phyloP scores from a whole-genome alignment of 2,888 invertebrate genomes.

The Hypomecis atomaria region DNA sequence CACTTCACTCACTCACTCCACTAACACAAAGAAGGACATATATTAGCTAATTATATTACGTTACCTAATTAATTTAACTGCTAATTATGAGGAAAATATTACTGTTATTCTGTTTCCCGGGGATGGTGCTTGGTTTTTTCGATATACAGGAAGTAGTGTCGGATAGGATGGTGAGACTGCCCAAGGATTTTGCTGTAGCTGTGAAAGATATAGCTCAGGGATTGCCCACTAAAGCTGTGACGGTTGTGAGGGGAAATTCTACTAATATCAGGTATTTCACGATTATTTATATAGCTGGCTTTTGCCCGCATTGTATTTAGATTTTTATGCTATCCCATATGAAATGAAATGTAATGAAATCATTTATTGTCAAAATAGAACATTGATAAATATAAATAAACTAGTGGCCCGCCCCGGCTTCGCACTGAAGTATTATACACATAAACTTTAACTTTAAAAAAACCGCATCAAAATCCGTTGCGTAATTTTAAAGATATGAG shows the following conservation, averaged over 20 bases:
- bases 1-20: slow-evolving; percentile 25
- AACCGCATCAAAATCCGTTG: no score
- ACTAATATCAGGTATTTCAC: slow-evolving; percentile 64
- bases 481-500: no score
- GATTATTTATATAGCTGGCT: no score
- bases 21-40: slow-evolving; percentile 23
- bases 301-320: no score
- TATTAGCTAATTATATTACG: slow-evolving; percentile 8
- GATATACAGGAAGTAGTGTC: slow-evolving; percentile 65
- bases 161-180: slow-evolving; percentile 58
- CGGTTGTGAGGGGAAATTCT: slow-evolving; percentile 73
- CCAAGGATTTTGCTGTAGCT: slow-evolving; percentile 68
- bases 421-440: no score
- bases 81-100: slow-evolving; percentile 40
- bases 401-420: no score
- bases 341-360: no score
- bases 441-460: no score
- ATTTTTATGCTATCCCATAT: no score
- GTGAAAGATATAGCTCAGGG: slow-evolving; percentile 75
- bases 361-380: no score
- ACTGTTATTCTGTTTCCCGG: slow-evolving; percentile 38
- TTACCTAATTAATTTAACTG: slow-evolving; percentile 29
- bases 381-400: no score
- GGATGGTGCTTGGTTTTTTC: slow-evolving; percentile 54
- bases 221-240: slow-evolving; percentile 65